A percentile compares a stretch with the other conserved stretches of the same genome.
Evolutionary conservation across 2,888 invertebrate species (phyloP).

Genomic region (Kuschelorhynchus macadamiae): DNA sequence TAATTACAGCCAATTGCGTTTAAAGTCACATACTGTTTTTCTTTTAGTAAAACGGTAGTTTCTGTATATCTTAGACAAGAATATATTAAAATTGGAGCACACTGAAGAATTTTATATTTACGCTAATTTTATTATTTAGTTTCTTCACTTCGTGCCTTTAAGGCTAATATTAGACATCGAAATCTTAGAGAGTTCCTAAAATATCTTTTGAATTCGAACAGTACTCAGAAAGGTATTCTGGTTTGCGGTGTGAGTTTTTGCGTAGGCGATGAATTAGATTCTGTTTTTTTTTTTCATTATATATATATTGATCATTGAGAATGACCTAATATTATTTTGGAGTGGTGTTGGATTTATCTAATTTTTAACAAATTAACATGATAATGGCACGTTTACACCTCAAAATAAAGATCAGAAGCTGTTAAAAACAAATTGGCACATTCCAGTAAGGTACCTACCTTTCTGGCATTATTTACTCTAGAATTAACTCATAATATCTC

Average conservation of each 20-base stretch:
- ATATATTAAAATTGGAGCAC: slow-evolving; percentile 6
- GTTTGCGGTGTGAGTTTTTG: slow-evolving; percentile 38
- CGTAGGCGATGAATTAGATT: slow-evolving; percentile 21
- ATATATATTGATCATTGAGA: background rate
- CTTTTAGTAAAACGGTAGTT: too few relatives aligned
- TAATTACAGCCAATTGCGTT: too few relatives aligned
- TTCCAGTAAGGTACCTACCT: too few relatives aligned
- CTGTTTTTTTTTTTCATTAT: slow-evolving; percentile 5
- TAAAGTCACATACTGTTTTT: too few relatives aligned
- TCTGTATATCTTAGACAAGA: too few relatives aligned
- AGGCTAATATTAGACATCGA: slow-evolving; percentile 33
- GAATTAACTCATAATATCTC: too few relatives aligned
- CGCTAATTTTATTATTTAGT: slow-evolving; percentile 25
- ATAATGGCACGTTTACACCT: slow-evolving; percentile 32
- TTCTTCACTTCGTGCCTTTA: slow-evolving; percentile 1
- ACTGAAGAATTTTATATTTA: background rate
- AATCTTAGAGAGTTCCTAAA: slow-evolving; percentile 56
- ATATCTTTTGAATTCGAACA: slow-evolving; percentile 49
- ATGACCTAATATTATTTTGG: slow-evolving; percentile 15
- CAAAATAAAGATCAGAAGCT: slow-evolving; percentile 57
- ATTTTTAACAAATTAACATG: slow-evolving; percentile 30
- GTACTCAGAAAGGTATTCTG: slow-evolving; percentile 38
- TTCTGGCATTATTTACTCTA: too few relatives aligned
- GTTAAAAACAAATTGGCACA: slow-evolving; percentile 9
- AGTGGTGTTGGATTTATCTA: slow-evolving; percentile 44